Evolutionary conservation across 2,113 vertebrate species (phyloP).

Genomic region (Ceuthmochares aereus): DNA sequence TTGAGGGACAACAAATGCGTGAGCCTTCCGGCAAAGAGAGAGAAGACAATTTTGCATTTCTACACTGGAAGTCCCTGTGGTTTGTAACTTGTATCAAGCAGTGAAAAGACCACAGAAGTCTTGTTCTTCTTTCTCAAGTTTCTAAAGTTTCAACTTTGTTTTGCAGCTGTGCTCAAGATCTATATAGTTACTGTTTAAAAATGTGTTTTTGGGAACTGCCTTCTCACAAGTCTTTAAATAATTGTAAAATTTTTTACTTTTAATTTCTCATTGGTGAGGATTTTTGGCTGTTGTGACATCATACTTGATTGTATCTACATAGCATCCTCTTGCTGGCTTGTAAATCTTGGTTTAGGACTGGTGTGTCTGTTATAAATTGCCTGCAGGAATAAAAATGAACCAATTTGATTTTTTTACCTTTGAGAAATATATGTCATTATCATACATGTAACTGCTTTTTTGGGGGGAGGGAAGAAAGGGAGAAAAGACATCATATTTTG

Average conservation of each 20-base stretch:
- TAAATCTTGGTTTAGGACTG: neutral
- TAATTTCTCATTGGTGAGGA: neutral
- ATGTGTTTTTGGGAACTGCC: neutral
- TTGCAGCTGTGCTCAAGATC: neutral
- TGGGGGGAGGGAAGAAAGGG: neutral
- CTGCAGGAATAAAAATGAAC: accelerated
- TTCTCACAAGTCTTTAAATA: neutral
- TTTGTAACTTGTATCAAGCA: neutral
- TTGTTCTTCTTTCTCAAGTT: neutral
- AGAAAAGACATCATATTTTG: neutral
- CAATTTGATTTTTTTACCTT: neutral
- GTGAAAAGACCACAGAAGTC: neutral
- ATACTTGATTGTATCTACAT: neutral
- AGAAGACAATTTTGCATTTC: neutral
- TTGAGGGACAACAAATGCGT: neutral
- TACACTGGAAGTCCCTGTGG: neutral
- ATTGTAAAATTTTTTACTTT: neutral
- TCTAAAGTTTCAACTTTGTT: neutral
- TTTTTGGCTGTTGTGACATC: neutral
- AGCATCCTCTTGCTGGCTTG: neutral
- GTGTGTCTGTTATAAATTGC: neutral
- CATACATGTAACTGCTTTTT: neutral
- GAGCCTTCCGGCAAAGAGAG: neutral
- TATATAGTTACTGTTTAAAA: neutral
- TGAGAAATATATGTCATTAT: neutral